A percentile compares a stretch with the other conserved stretches of the same genome.
Evolutionary conservation across 2,888 invertebrate species (phyloP).

Genomic region (Scaptodrosophila latifasciaeformis): DNA sequence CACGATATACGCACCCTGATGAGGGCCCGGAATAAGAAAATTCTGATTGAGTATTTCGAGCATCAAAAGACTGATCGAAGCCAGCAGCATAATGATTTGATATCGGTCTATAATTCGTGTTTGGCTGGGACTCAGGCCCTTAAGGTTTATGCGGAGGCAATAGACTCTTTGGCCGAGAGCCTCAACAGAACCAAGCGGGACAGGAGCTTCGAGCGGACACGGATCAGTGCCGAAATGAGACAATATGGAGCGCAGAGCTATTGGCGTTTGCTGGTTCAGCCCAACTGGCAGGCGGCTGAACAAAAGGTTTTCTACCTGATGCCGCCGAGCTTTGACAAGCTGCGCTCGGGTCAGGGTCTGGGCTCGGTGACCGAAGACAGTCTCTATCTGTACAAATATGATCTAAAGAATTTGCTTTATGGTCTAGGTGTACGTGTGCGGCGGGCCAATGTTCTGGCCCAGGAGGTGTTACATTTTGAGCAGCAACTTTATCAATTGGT

Average conservation of each 20-base stretch:
- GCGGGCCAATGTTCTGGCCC: conserved; percentile 54
- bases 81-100: conserved; percentile 15
- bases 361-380: conserved; percentile 37
- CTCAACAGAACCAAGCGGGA: neutral
- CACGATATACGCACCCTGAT: conserved; percentile 52
- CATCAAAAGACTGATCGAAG: neutral
- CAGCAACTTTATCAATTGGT: conserved; percentile 38
- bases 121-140: conserved; percentile 41
- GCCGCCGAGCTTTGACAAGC: conserved; percentile 53
- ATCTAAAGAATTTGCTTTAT: conserved; percentile 65
- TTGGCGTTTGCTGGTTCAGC: conserved; percentile 57
- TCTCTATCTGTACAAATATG: conserved; percentile 61
- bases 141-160: conserved; percentile 47
- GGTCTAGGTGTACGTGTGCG: conserved; percentile 64
- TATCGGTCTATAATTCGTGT: conserved; percentile 55
- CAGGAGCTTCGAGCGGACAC: conserved; percentile 57
- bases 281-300: conserved; percentile 70
- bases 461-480: conserved; percentile 61
- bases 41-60: conserved; percentile 34
- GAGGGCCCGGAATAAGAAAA: conserved; percentile 53
- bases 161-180: too few species aligned
- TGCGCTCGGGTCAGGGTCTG: conserved; percentile 25
- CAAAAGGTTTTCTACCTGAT: conserved; percentile 64
- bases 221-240: conserved; percentile 59
- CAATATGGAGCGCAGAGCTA: conserved; percentile 61